Base-by-base conservation (phyloP, 2,888 invertebrate genomes). In the Hyppa rectilinea region DNA sequence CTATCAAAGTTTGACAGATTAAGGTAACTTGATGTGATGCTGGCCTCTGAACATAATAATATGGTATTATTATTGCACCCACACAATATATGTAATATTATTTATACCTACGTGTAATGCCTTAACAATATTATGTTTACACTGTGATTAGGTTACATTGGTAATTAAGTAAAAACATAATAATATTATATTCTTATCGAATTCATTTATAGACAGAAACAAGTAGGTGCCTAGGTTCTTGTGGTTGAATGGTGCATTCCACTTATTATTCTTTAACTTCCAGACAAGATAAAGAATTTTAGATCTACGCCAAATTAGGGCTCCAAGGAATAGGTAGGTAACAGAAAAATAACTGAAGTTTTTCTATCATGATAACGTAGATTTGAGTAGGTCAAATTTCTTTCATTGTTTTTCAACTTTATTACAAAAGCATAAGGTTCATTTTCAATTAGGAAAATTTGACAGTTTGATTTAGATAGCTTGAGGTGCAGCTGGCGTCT, bases 91-190 rank as follows among this genome's bases (percentile, higher is more conserved):
- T 29, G 76, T 47, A 40, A 34, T 53, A 23, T 7, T n/a, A 38
- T 43, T n/a, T n/a, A n/a, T n/a, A n/a, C 9, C 14, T 45, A 58
- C 12, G 2, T 43, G 43, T 34, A 31, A 50, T 58, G 40, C 14
- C 29, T 34, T 59, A 10, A 43, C 26, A 29, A 45, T 34, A 52
- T 69, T 34, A 52, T 69, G 29, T 75, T 75, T 61, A 76, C 70
- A 49, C 29, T 61, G 61, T 40, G 60, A 76, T 70, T 40, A 59
- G 49, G 68, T 56, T 63, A 60, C 36, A 55, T 49, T 34, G 26
- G 26, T 58, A 59, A 50, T 53, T 40, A 60, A 45, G 49, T 73
- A 40, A 2, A n/a, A 53, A 31, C 34, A 29, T n/a, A n/a, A 29
- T n/a, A n/a, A 34, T 26, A 36, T 36, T 36, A 49, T 5, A 26